These are phyloP conservation scores for Daboia siamensis DNA, from an alignment of 2,113 vertebrate species.

Conservation along the genomic window DNA sequence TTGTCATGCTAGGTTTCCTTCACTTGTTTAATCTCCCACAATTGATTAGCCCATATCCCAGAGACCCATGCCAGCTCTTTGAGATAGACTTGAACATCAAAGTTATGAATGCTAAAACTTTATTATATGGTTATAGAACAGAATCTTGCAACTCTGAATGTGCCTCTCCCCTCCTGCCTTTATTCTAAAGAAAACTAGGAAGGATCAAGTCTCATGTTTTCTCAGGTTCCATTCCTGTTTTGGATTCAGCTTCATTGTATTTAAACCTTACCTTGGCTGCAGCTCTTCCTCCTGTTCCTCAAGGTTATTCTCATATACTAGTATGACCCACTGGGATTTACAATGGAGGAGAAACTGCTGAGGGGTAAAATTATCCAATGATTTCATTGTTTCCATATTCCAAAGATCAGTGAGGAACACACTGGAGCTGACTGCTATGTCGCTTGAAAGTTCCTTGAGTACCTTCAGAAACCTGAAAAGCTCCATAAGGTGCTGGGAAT, in stretches of 20 bases:
- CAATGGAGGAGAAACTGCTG: neutral
- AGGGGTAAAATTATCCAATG: neutral
- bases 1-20: neutral
- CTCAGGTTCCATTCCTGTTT: neutral
- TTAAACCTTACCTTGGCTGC: neutral
- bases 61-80: neutral
- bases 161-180: neutral
- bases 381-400: neutral
- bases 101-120: neutral
- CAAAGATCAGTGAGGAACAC: neutral
- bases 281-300: neutral
- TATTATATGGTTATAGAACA: neutral
- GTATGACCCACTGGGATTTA: neutral
- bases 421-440: neutral
- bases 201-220: neutral
- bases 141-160: neutral
- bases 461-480: neutral
- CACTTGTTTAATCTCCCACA: neutral
- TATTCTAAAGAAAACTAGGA: neutral
- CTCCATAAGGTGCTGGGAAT: neutral
- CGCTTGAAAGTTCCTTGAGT: neutral
- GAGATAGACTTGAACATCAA: neutral
- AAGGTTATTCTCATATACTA: neutral
- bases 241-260: neutral
- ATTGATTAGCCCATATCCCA: neutral